Conservation (phyloP, 2,113 vertebrate species). For the Protobothrops mucrosquamatus region DNA sequence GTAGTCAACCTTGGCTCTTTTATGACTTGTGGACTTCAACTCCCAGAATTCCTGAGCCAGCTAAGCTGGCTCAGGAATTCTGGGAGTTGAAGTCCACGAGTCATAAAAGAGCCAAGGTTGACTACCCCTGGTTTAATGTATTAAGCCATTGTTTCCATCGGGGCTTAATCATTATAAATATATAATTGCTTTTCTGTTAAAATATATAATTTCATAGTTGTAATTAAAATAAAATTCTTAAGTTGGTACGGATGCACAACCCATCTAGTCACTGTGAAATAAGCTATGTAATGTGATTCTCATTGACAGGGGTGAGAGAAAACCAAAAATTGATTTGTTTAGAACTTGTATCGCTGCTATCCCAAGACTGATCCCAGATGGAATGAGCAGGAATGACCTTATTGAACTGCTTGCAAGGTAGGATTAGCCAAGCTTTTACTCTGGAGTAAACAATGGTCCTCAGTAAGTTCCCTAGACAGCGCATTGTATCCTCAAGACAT, state of each 20-base stretch:
- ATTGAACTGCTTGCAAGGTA: conserved; percentile 97
- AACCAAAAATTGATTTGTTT: conserved; percentile 99
- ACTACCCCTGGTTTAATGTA: not conserved
- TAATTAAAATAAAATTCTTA: not conserved
- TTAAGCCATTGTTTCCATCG: not conserved
- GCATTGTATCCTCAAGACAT: not conserved
- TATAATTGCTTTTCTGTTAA: not conserved
- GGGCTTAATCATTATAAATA: not conserved
- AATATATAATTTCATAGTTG: not conserved
- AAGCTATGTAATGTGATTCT: conserved; percentile 10
- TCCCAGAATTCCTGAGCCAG: too few species aligned
- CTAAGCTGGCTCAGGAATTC: too few species aligned
- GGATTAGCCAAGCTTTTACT: conserved; percentile 25
- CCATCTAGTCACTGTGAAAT: not conserved
- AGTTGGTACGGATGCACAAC: not conserved
- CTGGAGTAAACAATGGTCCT: not conserved
- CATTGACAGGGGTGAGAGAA: conserved; percentile 89
- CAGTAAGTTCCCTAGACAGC: not conserved
- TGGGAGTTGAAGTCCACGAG: too few species aligned
- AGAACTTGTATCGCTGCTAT: conserved; percentile 98
- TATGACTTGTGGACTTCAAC: too few species aligned
- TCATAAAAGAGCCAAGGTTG: too few species aligned
- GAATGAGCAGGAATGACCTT: conserved; percentile 98
- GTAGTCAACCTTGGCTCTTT: too few species aligned
- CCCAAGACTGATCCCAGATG: conserved; percentile 95